phyloP scores from a whole-genome alignment of 2,888 invertebrate species.

The Oxystoma pomonae region DNA sequence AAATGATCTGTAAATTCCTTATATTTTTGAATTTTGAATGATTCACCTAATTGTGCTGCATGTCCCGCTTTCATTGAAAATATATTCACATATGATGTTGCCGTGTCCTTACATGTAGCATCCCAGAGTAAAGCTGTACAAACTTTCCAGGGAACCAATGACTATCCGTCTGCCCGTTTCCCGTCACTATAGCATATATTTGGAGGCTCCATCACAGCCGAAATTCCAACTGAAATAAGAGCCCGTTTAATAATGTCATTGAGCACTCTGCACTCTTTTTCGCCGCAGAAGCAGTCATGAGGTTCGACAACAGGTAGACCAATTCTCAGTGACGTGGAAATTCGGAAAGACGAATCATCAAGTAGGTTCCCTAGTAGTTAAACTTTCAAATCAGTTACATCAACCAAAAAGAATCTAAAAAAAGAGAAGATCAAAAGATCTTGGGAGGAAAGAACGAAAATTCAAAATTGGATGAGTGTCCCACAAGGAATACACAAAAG shows the following conservation, averaged over 20 bases:
- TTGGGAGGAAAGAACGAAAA: too few relatives aligned
- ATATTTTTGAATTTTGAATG: not conserved
- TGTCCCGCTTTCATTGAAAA: not conserved
- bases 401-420: too few relatives aligned
- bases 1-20: too few relatives aligned
- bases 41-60: not conserved
- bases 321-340: too few relatives aligned
- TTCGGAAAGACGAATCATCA: too few relatives aligned
- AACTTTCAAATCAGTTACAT: too few relatives aligned
- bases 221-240: not conserved
- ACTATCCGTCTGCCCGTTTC: not conserved
- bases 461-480: too few relatives aligned
- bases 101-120: not conserved
- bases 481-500: too few relatives aligned
- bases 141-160: not conserved
- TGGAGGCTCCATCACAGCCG: not conserved
- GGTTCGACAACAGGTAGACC: too few relatives aligned
- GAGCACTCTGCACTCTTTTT: not conserved
- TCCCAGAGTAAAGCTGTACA: not conserved
- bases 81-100: not conserved
- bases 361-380: too few relatives aligned
- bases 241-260: not conserved
- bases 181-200: not conserved
- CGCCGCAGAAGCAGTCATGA: too few relatives aligned
- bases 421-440: too few relatives aligned